These are phyloP conservation scores for Thaumatotibia leucotreta DNA, from an alignment of 1,140 invertebrate species.

Conservation along the genomic window DNA sequence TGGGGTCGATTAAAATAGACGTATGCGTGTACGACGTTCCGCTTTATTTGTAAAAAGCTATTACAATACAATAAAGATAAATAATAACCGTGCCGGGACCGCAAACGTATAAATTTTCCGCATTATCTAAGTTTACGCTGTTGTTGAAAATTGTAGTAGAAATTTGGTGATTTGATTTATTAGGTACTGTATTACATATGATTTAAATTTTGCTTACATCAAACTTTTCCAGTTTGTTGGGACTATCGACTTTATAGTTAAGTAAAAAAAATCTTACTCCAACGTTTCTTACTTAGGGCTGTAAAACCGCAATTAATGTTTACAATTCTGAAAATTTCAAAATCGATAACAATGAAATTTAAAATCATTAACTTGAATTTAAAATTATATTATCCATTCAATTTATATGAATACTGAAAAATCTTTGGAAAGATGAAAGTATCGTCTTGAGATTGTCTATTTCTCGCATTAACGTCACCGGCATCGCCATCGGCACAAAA, in stretches of 20 bases:
- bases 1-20: conserved; percentile 24
- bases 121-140: conserved; percentile 6
- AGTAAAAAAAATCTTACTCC: too few species aligned
- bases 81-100: conserved; percentile 12
- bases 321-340: too few species aligned
- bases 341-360: too few species aligned
- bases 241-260: too few species aligned
- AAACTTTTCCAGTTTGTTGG: background rate
- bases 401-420: background rate
- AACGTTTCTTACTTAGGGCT: too few species aligned
- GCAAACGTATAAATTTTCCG: conserved; percentile 8
- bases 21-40: conserved; percentile 9
- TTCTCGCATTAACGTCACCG: background rate
- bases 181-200: background rate
- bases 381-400: too few species aligned
- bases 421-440: background rate
- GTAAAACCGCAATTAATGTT: too few species aligned
- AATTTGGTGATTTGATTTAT: conserved; percentile 1
- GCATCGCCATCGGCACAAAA: background rate
- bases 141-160: conserved; percentile 3
- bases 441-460: background rate
- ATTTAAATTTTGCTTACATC: background rate
- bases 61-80: conserved; percentile 11
- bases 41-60: conserved; percentile 11
- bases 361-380: too few species aligned